Base-by-base conservation (phyloP, 2,888 invertebrate genomes). In the Uloborus plumipes region DNA sequence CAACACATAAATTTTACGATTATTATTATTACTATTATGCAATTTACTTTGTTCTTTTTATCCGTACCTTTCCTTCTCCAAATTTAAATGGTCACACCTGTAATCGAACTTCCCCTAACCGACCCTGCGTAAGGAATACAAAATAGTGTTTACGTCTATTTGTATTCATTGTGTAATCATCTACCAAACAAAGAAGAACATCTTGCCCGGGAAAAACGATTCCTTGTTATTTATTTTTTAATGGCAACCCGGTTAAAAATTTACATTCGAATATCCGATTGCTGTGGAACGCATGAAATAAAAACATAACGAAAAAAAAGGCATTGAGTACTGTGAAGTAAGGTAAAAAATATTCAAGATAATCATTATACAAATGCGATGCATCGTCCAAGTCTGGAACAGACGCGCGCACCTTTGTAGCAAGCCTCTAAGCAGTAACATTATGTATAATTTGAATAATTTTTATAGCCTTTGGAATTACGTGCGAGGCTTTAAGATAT, bases 161-260 rank as follows among this genome's bases (percentile, higher is more conserved):
- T 78, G 65, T 78, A 78, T 78, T 78, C 78, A 78, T 78, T 72
- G 78, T 72, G 66, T 71, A 78, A 72, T 78, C 72, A 58, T 78
- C 71, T 47, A 65, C 53, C 65, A 51, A 71, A 72, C 78, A 72
- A 78, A 59, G 71, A 55, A 50, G 66, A 14, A 16, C 39, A 22
- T 18, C 76, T 69, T 49, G 16, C 22, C 26, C 18, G 18, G 16
- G 59, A 55, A 20, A 55, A 55, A 55, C 50, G 26, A 66, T 66
- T 50, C 22, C 50, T n/a, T 66, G 51, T 66, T 47, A 22, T 50
- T 51, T 51, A 51, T 50, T 66, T 66, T 66, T 66, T 66, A 51
- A 66, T 51, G 18, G 26, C 66, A 66, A 22, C 51, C 66, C 72
- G 65, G 72, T 72, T 78, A 72, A 78, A 78, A 78, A 55, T 71